Percentiles rank a stretch among this genome's conserved stretches.
phyloP scores from a whole-genome alignment of 2,888 invertebrate genomes.

The Thymelicus sylvestris region DNA sequence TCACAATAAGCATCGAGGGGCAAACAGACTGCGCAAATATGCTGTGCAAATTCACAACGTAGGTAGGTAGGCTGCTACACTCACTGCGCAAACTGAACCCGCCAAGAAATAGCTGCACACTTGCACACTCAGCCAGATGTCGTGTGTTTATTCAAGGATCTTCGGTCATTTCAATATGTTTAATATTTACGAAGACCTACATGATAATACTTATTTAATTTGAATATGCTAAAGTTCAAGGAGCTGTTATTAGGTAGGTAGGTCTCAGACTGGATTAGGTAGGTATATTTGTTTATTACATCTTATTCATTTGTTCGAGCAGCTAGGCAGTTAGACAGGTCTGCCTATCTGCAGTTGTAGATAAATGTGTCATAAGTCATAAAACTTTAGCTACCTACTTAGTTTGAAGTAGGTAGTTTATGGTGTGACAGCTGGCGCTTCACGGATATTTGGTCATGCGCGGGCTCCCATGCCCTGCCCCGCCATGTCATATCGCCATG shows the following conservation, averaged over 20 bases:
- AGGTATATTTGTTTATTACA: too few species aligned
- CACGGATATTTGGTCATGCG: slow-evolving; percentile 20
- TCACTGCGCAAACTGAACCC: slow-evolving; percentile 59
- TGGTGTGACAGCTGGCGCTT: slow-evolving; percentile 13
- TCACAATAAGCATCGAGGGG: slow-evolving; percentile 66
- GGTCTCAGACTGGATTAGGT: too few species aligned
- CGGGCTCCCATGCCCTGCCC: background rate
- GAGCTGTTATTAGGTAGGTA: background rate
- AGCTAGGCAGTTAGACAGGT: too few species aligned
- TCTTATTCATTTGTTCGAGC: too few species aligned
- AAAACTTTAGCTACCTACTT: background rate
- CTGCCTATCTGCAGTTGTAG: too few species aligned
- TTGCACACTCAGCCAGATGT: background rate
- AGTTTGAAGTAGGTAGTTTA: background rate
- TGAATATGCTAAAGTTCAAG: background rate
- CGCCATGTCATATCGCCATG: too few species aligned
- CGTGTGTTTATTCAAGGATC: background rate
- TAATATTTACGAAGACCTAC: background rate
- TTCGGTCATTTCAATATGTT: background rate
- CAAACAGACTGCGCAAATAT: slow-evolving; percentile 65
- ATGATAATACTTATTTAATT: slow-evolving; percentile 4
- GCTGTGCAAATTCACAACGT: slow-evolving; percentile 52
- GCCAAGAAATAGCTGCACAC: slow-evolving; percentile 8
- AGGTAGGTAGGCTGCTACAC: slow-evolving; percentile 27
- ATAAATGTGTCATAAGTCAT: too few species aligned